Base-by-base conservation (phyloP, 2,113 vertebrate species). In the Typhlomys cinereus region DNA sequence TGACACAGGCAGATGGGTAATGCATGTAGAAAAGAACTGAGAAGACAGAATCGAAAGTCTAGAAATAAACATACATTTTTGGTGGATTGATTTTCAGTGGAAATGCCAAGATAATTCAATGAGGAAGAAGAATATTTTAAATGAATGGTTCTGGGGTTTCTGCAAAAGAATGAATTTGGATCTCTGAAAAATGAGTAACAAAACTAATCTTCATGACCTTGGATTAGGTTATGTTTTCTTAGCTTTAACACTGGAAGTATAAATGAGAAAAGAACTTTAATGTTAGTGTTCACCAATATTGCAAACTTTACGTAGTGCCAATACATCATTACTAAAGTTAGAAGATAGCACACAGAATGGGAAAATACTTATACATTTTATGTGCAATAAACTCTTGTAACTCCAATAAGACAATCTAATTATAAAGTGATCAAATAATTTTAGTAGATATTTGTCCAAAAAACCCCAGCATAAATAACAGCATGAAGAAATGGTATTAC, bases 391-490 rank as follows among this genome's bases (percentile, higher is more conserved):
- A 41, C n/a, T 61, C 25, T 75, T 84, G 69, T 31, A 92, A 88
- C 62, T 62, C 31, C 36, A 71, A 54, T 46, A 39, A 92, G 23
- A 78, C 14, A 90, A 39, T 17, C 21, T 29, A 84, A n/a, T 64
- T 75, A 46, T 81, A 88, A 92, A 88, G 54, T 67, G 20, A 67
- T 73, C 39, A 88, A 84, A 90, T 8, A 85, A 76, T 52, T 81
- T 93, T 90, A 90, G 34, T 88, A 90, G 67, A 52, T 0, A 83
- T 64, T 94, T 88, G 18, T 80, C 31, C 31, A 84, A 66, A 89
- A 78, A 57, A n/a, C n/a, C n/a, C n/a, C n/a, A 87, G 64, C 74
- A 27, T 48, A 29, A 79, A 70, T 61, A 79, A 74, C 20, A 70
- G 41, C 52, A 87, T 80, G 61, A 64, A 90, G 90, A 2, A 21